Base-by-base conservation (phyloP, 2,888 invertebrate genomes). In the Epistrophe eligans region DNA sequence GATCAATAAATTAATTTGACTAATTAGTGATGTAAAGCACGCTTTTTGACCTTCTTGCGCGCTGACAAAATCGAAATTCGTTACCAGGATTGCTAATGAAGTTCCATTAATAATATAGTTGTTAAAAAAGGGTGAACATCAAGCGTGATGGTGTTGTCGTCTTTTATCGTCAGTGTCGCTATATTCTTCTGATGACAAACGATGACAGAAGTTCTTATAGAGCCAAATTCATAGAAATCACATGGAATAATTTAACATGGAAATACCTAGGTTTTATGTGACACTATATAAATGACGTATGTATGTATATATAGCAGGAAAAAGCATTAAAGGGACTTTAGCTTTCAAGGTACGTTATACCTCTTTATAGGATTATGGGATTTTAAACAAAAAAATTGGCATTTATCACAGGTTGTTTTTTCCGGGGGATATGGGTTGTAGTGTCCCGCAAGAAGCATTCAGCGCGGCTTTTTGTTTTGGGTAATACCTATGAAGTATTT, bases 11-110 rank as follows among this genome's bases (percentile, higher is more conserved):
- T 28, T 45, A 76, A 62, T 70, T 17, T 28, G 55, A 55, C 64
- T 77, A 70, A 79, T 85, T 85, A 81, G 73, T 43, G 48, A 85
- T 81, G 77, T 40, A 7, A 57, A 73, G 43, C 85, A 85, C 77
- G 85, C 57, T 64, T 74, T 74, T 52, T 50, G 45, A 57, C 43
- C 55, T 60, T 77, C 72, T 80, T 62, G 17, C 15, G 17, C 9
- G 72, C 67, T 77, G 35, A 43, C 32, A 50, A 64, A 74, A 71
- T 58, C 50, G 52, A 43, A 71, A 79, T 74, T 74, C 64, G 74
- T 71, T 77, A 1, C 48, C 19, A 57, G 50, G 62, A 73, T 43
- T 85, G 48, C 32, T 81, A 85, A 85, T 82, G 77, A 85, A 71
- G 70, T 58, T 58, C 13, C 13, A 19, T 52, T 71, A 45, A 84